Percentiles rank a stretch among this genome's conserved stretches.
These are phyloP conservation scores for Brachionichthys hirsutus DNA, from an alignment of 2,113 vertebrate genomes.

Conservation along the genomic window DNA sequence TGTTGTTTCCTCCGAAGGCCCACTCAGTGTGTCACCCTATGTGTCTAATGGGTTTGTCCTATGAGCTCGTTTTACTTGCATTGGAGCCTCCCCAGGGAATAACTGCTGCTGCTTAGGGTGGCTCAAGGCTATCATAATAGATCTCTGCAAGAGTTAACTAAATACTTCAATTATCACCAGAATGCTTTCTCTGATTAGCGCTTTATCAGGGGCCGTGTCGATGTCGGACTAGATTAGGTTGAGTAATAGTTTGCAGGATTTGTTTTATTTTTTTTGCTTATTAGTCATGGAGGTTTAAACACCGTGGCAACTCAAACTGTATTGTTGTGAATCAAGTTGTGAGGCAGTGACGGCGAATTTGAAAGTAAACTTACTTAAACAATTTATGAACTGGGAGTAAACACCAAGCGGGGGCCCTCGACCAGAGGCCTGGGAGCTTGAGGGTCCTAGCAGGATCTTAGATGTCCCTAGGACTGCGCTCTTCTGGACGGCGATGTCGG, in stretches of 20 bases:
- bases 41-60: conserved; percentile 55
- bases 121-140: conserved; percentile 11
- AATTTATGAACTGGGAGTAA: conserved; percentile 21
- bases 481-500: too few relatives aligned
- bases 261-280: conserved; percentile 27
- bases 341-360: conserved; percentile 6
- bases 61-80: conserved; percentile 35
- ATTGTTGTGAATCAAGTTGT: conserved; percentile 9
- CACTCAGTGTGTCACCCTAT: conserved; percentile 29
- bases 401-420: too few relatives aligned
- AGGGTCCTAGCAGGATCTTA: too few relatives aligned
- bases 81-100: conserved; percentile 18
- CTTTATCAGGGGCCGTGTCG: conserved; percentile 26
- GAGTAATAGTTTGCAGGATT: conserved; percentile 19
- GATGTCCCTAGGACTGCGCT: too few relatives aligned
- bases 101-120: background rate
- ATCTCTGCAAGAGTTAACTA: conserved; percentile 11
- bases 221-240: conserved; percentile 5
- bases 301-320: conserved; percentile 16
- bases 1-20: conserved; percentile 27
- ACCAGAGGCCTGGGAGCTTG: too few relatives aligned
- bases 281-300: conserved; percentile 41
- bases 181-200: background rate
- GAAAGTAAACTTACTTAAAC: background rate
- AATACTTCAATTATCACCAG: conserved; percentile 31